Evolutionary conservation across 1,140 invertebrate genomes (phyloP), one percentile per base, ranked within the genome.

Genomic region (Diabrotica virgifera): DNA sequence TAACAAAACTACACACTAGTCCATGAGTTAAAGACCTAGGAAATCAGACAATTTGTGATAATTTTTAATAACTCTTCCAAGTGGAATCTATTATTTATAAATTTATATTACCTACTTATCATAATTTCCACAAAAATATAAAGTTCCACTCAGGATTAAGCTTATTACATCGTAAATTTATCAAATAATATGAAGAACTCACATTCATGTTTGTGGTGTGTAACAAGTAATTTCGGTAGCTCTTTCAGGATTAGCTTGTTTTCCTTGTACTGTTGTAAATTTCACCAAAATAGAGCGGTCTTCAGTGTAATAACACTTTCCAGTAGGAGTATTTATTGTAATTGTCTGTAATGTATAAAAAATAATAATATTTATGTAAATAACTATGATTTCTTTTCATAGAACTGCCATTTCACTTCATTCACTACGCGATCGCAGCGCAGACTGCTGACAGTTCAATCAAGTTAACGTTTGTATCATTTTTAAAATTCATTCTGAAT

Each of bases 151-250:
- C 14, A 24, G 6, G n/a, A 11, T 50, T 56, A 46, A n/a, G 3
- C 9, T n/a, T 38, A 53, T 54, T 24, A 24, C 24, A 24, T 24
- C 24, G 1, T 24, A 36, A 52, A 52, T 6, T 7, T 52, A 38
- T 10, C 14, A 65, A 53, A 36, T 13, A 6, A 40, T 37, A 7
- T 36, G 12, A 37, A 36, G 38, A 62, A 59, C 36, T 59, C 55
- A 63, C 63, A 56, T 67, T 52, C 52, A 59, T 56, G 65, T 57
- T 37, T 52, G 55, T 70, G 69, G 55, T 70, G 69, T 72, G 69
- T 71, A 70, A 72, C 71, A 72, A 65, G 63, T 72, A 69, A 59
- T 66, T 70, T 65, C 71, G 66, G 71, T 72, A 72, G 71, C 66
- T 63, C 62, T 38, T 65, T 36, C 35, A 14, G 12, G 55, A 12